Conservation (phyloP, 2,888 invertebrate genomes). For the Scotopteryx bipunctaria region DNA sequence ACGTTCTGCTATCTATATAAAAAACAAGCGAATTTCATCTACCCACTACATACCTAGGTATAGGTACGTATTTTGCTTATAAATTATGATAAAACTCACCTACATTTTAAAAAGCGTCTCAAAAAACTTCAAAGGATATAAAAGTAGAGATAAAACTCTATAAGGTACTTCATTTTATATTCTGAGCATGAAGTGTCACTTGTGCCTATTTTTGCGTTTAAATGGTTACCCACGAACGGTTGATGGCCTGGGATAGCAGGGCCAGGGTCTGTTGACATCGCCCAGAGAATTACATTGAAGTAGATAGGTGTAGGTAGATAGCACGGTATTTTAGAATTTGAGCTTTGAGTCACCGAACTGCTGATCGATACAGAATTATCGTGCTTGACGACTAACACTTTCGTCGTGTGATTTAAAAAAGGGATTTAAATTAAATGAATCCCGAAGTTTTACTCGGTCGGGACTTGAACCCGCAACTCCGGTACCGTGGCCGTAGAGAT, state of each 20-base stretch:
- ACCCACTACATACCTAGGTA: no score
- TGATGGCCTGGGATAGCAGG: conserved; percentile 47
- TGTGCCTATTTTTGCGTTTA: conserved; percentile 37
- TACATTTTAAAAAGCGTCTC: not conserved
- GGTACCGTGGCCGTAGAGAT: no score
- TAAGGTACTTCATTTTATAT: conserved; percentile 33
- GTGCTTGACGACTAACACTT: conserved; percentile 9
- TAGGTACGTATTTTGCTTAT: not conserved
- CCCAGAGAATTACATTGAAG: conserved; percentile 43
- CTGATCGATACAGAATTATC: conserved; percentile 24
- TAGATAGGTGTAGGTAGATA: conserved; percentile 34
- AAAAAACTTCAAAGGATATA: conserved; percentile 15
- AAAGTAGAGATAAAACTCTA: conserved; percentile 25
- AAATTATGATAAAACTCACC: no score
- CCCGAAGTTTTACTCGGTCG: no score
- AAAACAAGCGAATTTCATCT: no score
- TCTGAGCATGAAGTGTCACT: conserved; percentile 36
- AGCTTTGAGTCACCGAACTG: conserved; percentile 29
- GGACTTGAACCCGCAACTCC: no score
- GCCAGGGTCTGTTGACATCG: conserved; percentile 43
- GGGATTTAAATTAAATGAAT: no score
- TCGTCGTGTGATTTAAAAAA: no score
- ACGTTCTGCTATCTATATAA: no score
- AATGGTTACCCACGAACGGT: conserved; percentile 45
- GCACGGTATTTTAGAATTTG: conserved; percentile 50